Evolutionary conservation across 2,888 invertebrate species (phyloP), one percentile per base, ranked within the genome.

Genomic region (Dermolepida albohirtum): DNA sequence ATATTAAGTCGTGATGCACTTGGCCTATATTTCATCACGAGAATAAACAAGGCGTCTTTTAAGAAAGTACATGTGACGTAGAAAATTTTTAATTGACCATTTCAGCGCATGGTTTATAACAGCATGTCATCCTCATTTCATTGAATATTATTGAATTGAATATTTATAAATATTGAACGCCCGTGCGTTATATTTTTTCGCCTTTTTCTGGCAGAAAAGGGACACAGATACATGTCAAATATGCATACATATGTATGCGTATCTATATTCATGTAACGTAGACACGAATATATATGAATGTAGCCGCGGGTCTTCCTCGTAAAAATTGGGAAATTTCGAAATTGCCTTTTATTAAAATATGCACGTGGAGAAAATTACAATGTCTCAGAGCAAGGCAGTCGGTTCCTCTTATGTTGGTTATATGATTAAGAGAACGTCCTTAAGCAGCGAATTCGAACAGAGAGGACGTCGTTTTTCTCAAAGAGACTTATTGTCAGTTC

Each of bases 291-390:
- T 62, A 67, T 55, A 64, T 64, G 52, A 65, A 16, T 55, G 40
- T 64, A 40, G 64, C 69, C 66, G 41, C 40, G 39, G 62, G 65
- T 62, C 52, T 44, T 47, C 41, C 51, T 57, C 47, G 57, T 63
- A 66, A 69, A 64, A 40, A 66, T 50, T 47, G 41, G 66, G 52
- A 69, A 69, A 69, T 69, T 69, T 59, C 69, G 64, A 69, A 69
- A 69, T 69, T 69, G 57, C 59, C 66, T 65, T 66, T 66, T 69
- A 69, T 59, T 69, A 69, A 69, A 69, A 69, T 63, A 65, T 69
- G 62, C 69, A 64, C 50, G 55, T 44, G 54, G 54, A 54, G 55
- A 68, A 68, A 63, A 68, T 64, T 68, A 50, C 68, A 68, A 64
- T 64, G 68, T 55, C 68, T 64, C 64, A 68, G 22, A 68, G 64